These are phyloP conservation scores for Mongoloraphidia duomilia DNA, from an alignment of 2,888 invertebrate species.

Conservation along the genomic window DNA sequence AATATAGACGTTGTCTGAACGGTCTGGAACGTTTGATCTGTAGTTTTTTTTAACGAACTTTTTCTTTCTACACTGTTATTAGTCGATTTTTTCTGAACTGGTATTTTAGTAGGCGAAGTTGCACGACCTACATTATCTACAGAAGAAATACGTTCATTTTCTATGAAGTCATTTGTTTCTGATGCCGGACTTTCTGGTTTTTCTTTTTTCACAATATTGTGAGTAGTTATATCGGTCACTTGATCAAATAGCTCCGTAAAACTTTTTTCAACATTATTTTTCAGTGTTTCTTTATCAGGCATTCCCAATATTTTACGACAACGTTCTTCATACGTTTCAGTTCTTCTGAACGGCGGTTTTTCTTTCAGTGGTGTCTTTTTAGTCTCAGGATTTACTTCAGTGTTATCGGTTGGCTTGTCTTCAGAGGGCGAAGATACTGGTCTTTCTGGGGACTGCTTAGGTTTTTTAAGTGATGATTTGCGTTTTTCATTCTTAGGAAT, in stretches of 20 bases:
- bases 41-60: too few relatives aligned
- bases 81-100: too few relatives aligned
- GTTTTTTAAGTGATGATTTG: neutral
- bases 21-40: too few relatives aligned
- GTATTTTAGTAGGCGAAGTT: too few relatives aligned
- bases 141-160: too few relatives aligned
- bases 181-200: neutral
- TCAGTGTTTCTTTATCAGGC: slow-evolving; percentile 25
- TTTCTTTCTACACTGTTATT: too few relatives aligned
- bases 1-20: too few relatives aligned
- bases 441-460: slow-evolving; percentile 3
- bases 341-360: slow-evolving; percentile 43
- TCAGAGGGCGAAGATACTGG: neutral
- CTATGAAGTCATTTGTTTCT: too few relatives aligned
- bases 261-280: neutral
- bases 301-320: slow-evolving; percentile 57
- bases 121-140: too few relatives aligned
- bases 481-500: slow-evolving; percentile 4
- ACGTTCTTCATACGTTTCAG: slow-evolving; percentile 59
- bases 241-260: neutral
- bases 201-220: slow-evolving; percentile 3
- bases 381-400: slow-evolving; percentile 4
- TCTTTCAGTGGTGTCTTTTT: slow-evolving; percentile 24
- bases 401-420: slow-evolving; percentile 1
- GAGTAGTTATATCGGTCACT: neutral